Percentiles rank a stretch among this genome's conserved stretches.
phyloP scores from a whole-genome alignment of 2,113 vertebrate species.

The human (Homo sapiens) region DNA sequence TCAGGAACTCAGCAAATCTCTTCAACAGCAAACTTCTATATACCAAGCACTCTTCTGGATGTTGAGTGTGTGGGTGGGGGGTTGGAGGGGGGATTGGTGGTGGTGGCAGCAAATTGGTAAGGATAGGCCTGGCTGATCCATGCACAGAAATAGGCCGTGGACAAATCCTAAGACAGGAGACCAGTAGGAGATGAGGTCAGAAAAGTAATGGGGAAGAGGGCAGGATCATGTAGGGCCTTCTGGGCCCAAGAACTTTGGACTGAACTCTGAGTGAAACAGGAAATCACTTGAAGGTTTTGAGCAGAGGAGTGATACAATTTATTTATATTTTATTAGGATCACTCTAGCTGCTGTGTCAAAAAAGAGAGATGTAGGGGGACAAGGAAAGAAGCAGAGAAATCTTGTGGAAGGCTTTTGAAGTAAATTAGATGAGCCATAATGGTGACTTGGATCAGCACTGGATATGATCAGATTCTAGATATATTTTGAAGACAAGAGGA shows the following conservation, averaged over 20 bases:
- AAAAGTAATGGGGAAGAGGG: background rate
- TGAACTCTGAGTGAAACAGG: background rate
- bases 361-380: background rate
- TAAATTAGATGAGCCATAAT: background rate
- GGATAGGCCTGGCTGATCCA: background rate
- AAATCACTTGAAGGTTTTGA: background rate
- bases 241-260: background rate
- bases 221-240: background rate
- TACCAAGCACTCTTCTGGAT: background rate
- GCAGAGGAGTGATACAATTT: background rate
- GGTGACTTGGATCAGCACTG: background rate
- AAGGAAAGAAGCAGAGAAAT: background rate
- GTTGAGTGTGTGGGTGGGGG: background rate
- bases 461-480: background rate
- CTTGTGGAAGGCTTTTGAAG: background rate
- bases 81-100: background rate
- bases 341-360: background rate
- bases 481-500: background rate
- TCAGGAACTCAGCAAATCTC: background rate
- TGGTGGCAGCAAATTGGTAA: background rate
- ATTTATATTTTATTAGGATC: background rate
- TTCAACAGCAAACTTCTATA: background rate
- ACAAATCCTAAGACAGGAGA: background rate
- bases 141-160: background rate
- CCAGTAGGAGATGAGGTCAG: background rate